A percentile compares a stretch with the other conserved stretches of the same genome.
These are phyloP conservation scores for Oxygymnocypris stewartii DNA, from an alignment of 2,113 vertebrate species.

Conservation along the genomic window DNA sequence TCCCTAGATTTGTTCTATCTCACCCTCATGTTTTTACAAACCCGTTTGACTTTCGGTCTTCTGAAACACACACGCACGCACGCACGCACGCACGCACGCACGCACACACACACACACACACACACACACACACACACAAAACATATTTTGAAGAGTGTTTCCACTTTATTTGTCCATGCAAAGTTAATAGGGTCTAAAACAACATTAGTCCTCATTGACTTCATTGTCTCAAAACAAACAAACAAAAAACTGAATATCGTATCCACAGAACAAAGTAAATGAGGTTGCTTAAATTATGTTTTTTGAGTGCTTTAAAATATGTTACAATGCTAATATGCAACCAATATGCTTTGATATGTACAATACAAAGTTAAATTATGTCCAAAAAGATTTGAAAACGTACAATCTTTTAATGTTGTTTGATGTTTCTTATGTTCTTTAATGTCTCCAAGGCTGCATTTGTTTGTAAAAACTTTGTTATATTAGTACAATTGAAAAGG, in stretches of 20 bases:
- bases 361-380: too few species aligned
- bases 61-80: too few species aligned
- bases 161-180: background rate
- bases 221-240: background rate
- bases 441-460: too few species aligned
- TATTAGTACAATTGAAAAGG: too few species aligned
- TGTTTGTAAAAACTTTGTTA: too few species aligned
- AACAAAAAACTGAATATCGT: background rate
- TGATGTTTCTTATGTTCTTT: too few species aligned
- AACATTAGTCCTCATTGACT: background rate
- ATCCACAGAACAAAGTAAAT: background rate
- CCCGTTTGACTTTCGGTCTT: background rate
- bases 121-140: too few species aligned
- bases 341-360: too few species aligned
- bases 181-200: background rate
- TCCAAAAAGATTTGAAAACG: too few species aligned
- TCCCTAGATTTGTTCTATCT: background rate
- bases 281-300: background rate
- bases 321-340: background rate
- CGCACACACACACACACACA: too few species aligned
- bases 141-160: background rate
- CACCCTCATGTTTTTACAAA: background rate
- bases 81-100: too few species aligned
- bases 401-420: too few species aligned
- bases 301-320: background rate